Evolutionary conservation across 2,797 vertebrate genomes (phyloP).

Genomic region (Hypotaenidia philippensis): DNA sequence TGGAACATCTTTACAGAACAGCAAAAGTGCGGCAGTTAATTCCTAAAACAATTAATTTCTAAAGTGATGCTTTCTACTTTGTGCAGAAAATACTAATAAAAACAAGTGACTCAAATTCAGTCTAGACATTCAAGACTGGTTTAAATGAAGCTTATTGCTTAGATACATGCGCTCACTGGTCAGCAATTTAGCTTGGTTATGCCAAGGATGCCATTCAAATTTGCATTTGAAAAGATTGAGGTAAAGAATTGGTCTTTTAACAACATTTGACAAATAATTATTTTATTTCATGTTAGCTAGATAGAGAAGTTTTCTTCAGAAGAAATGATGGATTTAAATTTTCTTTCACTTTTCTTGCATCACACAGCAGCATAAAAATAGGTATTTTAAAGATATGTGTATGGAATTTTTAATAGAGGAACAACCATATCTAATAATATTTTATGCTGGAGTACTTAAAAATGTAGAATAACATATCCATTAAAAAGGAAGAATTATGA

Average conservation of each 20-base stretch:
- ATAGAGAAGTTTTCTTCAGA: not conserved
- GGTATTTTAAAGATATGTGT: not conserved
- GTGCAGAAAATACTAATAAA: not conserved
- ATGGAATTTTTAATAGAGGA: not conserved
- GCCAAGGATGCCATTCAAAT: not conserved
- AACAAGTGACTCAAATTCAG: not conserved
- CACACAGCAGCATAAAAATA: not conserved
- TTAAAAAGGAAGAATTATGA: not conserved
- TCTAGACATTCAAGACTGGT: not conserved
- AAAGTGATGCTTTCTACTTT: not conserved
- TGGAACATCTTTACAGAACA: not conserved
- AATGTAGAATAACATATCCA: not conserved
- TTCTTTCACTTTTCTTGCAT: not conserved
- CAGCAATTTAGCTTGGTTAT: not conserved
- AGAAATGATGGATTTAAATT: not conserved
- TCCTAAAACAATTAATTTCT: not conserved
- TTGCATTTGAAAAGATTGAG: not conserved
- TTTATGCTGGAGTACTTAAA: not conserved
- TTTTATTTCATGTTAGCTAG: not conserved
- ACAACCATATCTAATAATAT: not conserved
- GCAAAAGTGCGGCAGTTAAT: not conserved
- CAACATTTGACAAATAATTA: not conserved
- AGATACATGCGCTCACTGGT: rapidly evolving
- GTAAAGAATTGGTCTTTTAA: not conserved
- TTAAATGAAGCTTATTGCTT: not conserved